These are phyloP conservation scores for Balanococcus diminutus DNA, from an alignment of 2,888 invertebrate species.

Conservation along the genomic window DNA sequence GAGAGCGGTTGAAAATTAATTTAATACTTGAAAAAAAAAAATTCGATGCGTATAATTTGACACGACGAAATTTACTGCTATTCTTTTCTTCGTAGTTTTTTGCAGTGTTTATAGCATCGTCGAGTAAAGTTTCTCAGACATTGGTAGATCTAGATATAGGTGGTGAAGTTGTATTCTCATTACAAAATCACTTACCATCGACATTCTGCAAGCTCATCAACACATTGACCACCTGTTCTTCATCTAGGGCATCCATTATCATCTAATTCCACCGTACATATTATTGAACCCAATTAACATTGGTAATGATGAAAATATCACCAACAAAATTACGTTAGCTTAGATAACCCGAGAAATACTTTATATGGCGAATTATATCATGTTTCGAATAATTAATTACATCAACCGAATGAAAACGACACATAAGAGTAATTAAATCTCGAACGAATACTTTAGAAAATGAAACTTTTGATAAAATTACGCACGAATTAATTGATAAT, in stretches of 20 bases:
- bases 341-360: not conserved
- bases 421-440: not conserved
- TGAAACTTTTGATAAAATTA: constrained; percentile 23
- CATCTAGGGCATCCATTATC: constrained; percentile 49
- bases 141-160: no score
- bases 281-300: not conserved
- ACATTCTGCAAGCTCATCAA: constrained; percentile 50
- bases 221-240: constrained; percentile 53
- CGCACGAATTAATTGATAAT: constrained; percentile 30
- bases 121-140: no score
- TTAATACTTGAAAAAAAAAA: not conserved
- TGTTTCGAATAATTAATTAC: not conserved
- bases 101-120: not conserved
- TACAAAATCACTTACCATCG: constrained; percentile 44
- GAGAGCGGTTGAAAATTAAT: constrained; percentile 21
- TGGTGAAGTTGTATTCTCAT: not conserved
- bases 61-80: not conserved
- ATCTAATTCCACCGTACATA: constrained; percentile 43
- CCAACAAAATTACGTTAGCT: not conserved
- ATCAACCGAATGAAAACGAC: not conserved
- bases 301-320: not conserved
- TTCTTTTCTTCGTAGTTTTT: no score
- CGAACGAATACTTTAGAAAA: not conserved
- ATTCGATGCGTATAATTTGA: not conserved
- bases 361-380: not conserved